Conservation (phyloP, 1,140 invertebrate species). For the Oryctes rhinoceros region DNA sequence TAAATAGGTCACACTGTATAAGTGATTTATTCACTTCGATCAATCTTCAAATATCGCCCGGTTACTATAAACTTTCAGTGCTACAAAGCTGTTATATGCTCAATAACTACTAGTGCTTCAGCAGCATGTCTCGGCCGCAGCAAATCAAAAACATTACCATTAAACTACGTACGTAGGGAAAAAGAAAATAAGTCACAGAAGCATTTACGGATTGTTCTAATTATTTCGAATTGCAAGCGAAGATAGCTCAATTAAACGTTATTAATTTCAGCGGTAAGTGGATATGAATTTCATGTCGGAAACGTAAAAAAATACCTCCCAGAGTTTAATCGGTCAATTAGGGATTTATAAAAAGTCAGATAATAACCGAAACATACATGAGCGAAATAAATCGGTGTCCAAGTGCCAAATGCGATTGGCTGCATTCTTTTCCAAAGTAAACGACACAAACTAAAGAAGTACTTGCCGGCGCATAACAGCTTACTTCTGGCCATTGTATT, state of each 20-base stretch:
- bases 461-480: no score
- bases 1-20: no score
- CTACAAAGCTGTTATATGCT: no score
- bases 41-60: no score
- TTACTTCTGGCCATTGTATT: neutral
- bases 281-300: constrained; percentile 18
- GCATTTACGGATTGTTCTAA: neutral
- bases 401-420: neutral
- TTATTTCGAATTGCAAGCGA: neutral
- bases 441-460: neutral
- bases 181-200: neutral
- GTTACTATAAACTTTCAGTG: no score
- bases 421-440: neutral
- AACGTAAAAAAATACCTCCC: constrained; percentile 19
- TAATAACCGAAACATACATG: neutral
- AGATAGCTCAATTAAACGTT: constrained; percentile 31
- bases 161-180: neutral
- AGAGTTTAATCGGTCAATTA: constrained; percentile 34
- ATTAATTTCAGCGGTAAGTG: constrained; percentile 7
- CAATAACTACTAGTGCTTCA: no score
- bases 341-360: neutral
- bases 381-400: constrained; percentile 2
- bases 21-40: no score
- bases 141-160: no score
- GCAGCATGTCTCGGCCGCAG: no score